Conservation (phyloP, 35 echinoderm and acorn worm species). For the Apostichopus californicus region DNA sequence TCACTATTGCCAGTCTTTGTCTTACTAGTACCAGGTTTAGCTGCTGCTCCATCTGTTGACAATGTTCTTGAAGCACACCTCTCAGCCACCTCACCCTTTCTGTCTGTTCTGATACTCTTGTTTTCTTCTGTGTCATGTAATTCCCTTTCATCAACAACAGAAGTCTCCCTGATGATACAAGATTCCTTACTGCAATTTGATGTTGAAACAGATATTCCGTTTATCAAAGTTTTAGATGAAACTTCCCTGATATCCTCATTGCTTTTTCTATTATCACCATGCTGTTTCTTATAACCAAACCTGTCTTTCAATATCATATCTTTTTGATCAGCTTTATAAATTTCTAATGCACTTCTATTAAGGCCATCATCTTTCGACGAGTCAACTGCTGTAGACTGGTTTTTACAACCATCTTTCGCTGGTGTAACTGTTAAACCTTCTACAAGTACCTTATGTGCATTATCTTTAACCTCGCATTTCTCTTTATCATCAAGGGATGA, state of each 20-base stretch:
- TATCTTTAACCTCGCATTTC: background rate
- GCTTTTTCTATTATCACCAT: no score
- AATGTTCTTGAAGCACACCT: background rate
- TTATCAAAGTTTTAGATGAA: background rate
- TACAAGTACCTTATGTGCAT: background rate
- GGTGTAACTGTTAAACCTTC: background rate
- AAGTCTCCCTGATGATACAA: background rate
- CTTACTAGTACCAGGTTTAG: background rate
- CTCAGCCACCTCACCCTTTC: background rate
- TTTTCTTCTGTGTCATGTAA: background rate
- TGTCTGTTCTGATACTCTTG: background rate
- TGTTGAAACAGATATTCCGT: background rate
- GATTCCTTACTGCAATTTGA: background rate
- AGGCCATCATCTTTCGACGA: no score
- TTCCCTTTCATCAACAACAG: background rate
- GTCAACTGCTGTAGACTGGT: no score
- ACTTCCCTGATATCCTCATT: background rate
- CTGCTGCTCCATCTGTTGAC: background rate
- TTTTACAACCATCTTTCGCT: background rate
- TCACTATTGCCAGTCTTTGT: background rate
- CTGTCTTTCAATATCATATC: no score
- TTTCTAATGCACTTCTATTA: no score
- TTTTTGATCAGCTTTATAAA: no score
- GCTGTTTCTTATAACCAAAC: no score
- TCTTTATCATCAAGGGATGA: background rate